These are phyloP conservation scores for Acyrthosiphon pisum DNA, from an alignment of 1,140 invertebrate species.

Conservation along the genomic window DNA sequence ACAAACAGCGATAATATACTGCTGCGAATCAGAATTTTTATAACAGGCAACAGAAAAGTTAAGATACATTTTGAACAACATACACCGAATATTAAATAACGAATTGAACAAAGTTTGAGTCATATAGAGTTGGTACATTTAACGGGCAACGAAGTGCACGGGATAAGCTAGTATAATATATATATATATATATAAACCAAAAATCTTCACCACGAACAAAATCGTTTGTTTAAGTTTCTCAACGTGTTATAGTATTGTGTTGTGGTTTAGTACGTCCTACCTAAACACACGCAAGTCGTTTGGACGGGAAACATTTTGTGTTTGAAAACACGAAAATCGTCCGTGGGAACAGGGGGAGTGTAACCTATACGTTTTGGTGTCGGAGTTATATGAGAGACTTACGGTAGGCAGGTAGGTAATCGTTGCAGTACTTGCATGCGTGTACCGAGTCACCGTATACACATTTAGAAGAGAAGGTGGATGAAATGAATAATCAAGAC, in stretches of 20 bases:
- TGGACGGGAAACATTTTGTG: background rate
- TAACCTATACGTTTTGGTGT: background rate
- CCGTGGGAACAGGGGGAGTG: background rate
- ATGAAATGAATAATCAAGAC: background rate
- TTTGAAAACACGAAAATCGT: background rate
- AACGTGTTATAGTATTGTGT: background rate
- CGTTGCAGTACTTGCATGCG: no score
- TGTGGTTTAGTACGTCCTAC: no score
- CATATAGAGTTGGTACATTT: no score
- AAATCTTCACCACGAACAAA: background rate
- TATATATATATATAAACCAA: background rate
- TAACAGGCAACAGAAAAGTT: no score
- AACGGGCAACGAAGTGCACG: no score
- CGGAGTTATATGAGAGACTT: background rate
- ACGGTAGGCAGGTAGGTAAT: no score
- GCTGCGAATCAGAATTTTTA: no score
- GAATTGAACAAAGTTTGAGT: no score
- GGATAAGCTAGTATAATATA: no score
- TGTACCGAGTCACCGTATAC: background rate
- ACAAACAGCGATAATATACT: no score
- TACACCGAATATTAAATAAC: no score
- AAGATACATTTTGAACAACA: no score
- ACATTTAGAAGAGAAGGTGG: background rate
- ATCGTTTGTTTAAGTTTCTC: background rate
- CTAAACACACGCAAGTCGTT: background rate